These are phyloP conservation scores for Ctenodactylus gundi DNA, from an alignment of 2,113 vertebrate genomes.

Conservation along the genomic window DNA sequence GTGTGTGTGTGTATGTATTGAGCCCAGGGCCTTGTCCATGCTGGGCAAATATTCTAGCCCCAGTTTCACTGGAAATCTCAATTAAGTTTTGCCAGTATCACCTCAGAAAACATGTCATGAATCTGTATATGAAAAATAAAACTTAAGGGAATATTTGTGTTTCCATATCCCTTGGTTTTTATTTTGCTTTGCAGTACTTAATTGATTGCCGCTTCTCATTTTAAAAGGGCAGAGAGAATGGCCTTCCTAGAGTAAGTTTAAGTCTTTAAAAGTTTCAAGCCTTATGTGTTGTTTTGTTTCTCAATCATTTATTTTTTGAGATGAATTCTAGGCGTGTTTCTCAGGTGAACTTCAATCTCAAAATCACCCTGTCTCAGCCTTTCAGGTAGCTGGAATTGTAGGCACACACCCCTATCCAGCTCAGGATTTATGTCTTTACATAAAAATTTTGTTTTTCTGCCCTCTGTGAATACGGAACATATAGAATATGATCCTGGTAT, in stretches of 20 bases:
- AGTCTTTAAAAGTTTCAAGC: not conserved
- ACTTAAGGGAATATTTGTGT: conserved; percentile 1
- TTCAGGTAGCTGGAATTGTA: not conserved
- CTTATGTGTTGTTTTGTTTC: not conserved
- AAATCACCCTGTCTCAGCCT: not conserved
- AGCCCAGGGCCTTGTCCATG: not conserved
- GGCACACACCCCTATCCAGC: not conserved
- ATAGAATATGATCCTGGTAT: conserved; percentile 22
- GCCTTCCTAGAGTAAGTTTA: not conserved
- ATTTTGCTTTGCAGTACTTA: not conserved
- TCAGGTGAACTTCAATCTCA: not conserved
- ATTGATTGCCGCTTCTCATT: not conserved
- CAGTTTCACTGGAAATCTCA: not conserved
- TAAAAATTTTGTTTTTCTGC: not conserved
- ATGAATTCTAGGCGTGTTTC: not conserved
- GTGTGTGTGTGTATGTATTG: no score
- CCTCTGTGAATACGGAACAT: not conserved
- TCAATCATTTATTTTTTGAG: not conserved
- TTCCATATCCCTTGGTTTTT: not conserved
- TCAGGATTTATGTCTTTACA: not conserved
- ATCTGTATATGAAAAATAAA: not conserved
- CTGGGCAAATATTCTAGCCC: not conserved
- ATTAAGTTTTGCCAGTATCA: not conserved
- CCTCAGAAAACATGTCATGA: not conserved
- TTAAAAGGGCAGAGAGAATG: not conserved